Evolutionary conservation across 2,888 invertebrate species (phyloP).

Genomic region (Pristionchus japonicus): DNA sequence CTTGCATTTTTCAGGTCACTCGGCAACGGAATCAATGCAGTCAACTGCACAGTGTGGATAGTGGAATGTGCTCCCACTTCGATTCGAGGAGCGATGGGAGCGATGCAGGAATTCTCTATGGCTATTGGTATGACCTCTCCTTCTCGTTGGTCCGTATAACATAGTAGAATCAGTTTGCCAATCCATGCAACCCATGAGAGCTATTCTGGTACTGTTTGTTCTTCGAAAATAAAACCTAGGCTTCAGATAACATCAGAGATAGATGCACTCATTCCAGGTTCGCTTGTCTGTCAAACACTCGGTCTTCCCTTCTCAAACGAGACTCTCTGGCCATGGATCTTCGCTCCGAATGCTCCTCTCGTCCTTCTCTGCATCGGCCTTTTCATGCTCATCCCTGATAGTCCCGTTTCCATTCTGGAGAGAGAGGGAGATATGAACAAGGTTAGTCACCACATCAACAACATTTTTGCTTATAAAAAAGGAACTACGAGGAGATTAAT

Average conservation of each 20-base stretch:
- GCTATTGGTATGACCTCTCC: constrained; percentile 54
- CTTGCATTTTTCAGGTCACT: constrained; percentile 51
- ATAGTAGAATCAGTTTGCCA: neutral
- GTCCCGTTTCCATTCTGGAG: constrained; percentile 26
- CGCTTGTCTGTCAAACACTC: constrained; percentile 55
- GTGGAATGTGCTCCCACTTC: constrained; percentile 63
- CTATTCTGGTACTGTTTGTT: neutral
- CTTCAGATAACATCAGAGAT: neutral
- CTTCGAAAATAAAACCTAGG: too few species aligned
- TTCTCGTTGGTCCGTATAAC: neutral
- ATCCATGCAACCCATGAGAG: neutral
- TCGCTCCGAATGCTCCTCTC: constrained; percentile 52
- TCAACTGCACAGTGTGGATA: constrained; percentile 67
- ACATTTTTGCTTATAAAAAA: neutral
- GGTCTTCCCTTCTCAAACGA: constrained; percentile 60
- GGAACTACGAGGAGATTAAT: neutral
- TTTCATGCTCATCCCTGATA: constrained; percentile 7
- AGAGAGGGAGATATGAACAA: constrained; percentile 5
- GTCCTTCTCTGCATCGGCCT: constrained; percentile 20
- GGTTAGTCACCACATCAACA: neutral
- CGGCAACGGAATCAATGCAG: constrained; percentile 64
- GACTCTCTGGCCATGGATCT: constrained; percentile 60
- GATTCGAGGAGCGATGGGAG: constrained; percentile 62
- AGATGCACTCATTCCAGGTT: constrained; percentile 46
- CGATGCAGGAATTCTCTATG: constrained; percentile 68